Base-by-base conservation (phyloP, 35 echinoderm and acorn worm genomes). In the Apostichopus japonicus region DNA sequence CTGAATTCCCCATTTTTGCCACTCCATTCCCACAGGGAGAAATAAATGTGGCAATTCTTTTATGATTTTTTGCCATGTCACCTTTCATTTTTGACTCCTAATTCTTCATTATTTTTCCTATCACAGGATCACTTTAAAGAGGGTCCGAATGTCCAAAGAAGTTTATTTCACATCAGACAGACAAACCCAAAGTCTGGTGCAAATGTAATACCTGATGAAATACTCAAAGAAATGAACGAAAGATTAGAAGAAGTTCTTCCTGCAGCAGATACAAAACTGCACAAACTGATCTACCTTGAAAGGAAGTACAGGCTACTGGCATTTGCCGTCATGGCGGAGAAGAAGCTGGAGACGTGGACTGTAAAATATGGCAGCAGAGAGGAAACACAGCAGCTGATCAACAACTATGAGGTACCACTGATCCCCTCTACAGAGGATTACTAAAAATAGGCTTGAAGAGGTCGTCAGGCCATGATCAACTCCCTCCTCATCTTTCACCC, bases 321-420 rank as follows among this genome's bases (percentile, higher is more conserved):
- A 27, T 96, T 99, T 90, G 83, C 95, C 65, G 97, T 99, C n/a
- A 99, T 96, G 93, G 95, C 97, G 23, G 97, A 99, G 92, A 96
- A 99, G 90, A 94, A 96, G 72, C 79, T 99, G 10, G 92, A 95
- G 87, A 77, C 92, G 21, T 99, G 97, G 97, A 99, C 95, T 17
- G 93, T 95, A 13, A 99, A 99, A 65, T 99, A 99, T 90, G 95
- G 94, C 13, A 92, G 77, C 44, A 92, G 86, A 55, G 93, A 96
- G 53, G 93, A 91, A 76, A 95, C 94, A 6, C 23, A 92, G 22
- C 44, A 56, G 55, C 71, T 99, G 63, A 65, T 96, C 0, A 21
- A 92, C 23, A 95, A 93, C 86, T 99, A 98, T 87, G 84, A 88
- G 91, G 97, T 98, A 94, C 65, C 90, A 53, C 65, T 62, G 4